Conservation (phyloP, 2,113 vertebrate species). For the Damaliscus lunatus region DNA sequence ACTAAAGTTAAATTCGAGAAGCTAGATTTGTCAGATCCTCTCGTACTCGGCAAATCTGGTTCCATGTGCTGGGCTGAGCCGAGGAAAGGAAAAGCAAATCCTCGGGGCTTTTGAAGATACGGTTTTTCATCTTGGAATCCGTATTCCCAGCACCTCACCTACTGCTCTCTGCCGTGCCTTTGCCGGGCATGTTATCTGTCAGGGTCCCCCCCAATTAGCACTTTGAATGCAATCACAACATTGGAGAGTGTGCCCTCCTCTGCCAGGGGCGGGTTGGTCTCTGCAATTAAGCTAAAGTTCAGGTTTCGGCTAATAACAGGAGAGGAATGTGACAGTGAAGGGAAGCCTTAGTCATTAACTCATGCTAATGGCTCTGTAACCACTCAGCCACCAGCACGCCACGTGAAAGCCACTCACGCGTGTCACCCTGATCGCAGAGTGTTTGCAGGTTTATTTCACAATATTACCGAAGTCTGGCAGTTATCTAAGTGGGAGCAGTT, state of each 20-base stretch:
- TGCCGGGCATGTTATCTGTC: conserved; percentile 54
- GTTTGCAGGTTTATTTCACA: conserved; percentile 60
- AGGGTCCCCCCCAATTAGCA: conserved; percentile 63
- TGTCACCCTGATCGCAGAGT: conserved; percentile 43
- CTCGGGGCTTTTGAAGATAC: conserved; percentile 19
- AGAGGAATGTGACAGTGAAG: conserved; percentile 61
- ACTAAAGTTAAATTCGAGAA: not conserved
- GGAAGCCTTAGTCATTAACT: conserved; percentile 69
- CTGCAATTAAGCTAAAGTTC: conserved; percentile 73
- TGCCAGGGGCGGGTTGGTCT: conserved; percentile 45
- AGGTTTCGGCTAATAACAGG: conserved; percentile 68
- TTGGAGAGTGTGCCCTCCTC: conserved; percentile 52
- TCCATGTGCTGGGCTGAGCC: not conserved
- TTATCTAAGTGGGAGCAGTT: conserved; percentile 34
- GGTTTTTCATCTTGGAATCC: conserved; percentile 44
- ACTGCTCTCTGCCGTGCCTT: not conserved
- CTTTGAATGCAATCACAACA: conserved; percentile 67
- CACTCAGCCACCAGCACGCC: conserved; percentile 1
- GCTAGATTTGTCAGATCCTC: not conserved
- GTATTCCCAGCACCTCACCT: conserved; percentile 48
- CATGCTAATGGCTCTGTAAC: conserved; percentile 56
- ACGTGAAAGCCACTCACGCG: not conserved
- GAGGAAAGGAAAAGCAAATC: conserved; percentile 23
- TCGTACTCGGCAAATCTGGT: not conserved
- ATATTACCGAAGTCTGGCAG: conserved; percentile 52